These are phyloP conservation scores for Spinus olivaceus DNA, from an alignment of 2,797 vertebrate species.

Conservation along the genomic window DNA sequence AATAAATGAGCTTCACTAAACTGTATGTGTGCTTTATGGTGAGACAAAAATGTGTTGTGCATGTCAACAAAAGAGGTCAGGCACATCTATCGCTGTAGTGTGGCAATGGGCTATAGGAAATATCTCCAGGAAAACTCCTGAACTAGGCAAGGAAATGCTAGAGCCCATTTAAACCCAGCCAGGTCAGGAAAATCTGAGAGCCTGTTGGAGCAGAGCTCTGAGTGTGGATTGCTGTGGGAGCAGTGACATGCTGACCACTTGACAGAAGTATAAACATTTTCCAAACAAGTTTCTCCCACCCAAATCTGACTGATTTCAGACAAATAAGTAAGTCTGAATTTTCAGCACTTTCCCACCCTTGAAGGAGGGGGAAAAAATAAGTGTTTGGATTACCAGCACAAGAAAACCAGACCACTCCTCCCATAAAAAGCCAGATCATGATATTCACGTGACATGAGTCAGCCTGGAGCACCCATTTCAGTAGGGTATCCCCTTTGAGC, in stretches of 20 bases:
- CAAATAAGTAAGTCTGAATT: neutral
- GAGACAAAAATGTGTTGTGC: fast-evolving
- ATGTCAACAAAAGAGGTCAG: neutral
- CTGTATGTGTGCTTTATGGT: neutral
- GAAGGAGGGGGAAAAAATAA: neutral
- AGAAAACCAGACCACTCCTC: neutral
- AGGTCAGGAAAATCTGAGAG: neutral
- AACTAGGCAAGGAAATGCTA: neutral
- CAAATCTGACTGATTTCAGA: neutral
- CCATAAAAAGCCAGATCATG: neutral
- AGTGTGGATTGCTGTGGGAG: neutral
- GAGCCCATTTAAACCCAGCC: neutral
- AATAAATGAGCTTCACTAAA: neutral
- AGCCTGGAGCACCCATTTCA: neutral
- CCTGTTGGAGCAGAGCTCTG: neutral
- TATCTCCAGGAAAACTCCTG: neutral
- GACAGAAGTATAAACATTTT: neutral
- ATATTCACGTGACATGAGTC: fast-evolving
- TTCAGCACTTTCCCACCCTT: fast-evolving
- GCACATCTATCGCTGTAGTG: neutral
- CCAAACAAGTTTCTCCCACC: neutral
- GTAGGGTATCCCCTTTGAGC: neutral
- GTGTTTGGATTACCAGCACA: neutral
- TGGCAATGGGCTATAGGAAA: neutral
- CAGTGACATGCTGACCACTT: neutral